These are phyloP conservation scores for Pogoniulus pusillus DNA, from an alignment of 2,797 vertebrate genomes.

Conservation along the genomic window DNA sequence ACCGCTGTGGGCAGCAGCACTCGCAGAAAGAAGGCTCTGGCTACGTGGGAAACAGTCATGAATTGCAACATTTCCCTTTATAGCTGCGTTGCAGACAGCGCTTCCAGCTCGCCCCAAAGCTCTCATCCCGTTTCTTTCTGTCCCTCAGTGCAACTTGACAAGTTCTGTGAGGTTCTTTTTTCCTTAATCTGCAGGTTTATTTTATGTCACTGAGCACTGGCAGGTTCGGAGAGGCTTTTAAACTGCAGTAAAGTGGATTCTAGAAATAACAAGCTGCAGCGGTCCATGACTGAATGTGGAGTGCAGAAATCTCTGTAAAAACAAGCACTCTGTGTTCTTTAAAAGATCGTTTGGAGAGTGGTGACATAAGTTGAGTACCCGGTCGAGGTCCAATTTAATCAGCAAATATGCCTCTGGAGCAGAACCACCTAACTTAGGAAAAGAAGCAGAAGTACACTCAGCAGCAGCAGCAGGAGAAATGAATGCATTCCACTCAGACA, in stretches of 20 bases:
- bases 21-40: not conserved
- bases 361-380: constrained; percentile 35
- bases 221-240: constrained; percentile 16
- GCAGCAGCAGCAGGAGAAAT: constrained; percentile 43
- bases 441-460: constrained; percentile 43
- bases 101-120: not conserved
- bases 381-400: not conserved
- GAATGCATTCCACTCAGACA: constrained; percentile 53
- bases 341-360: constrained; percentile 32
- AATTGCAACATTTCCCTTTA: constrained; percentile 3
- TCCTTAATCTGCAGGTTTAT: not conserved
- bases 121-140: not conserved
- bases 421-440: constrained; percentile 36
- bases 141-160: not conserved
- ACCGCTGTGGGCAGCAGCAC: not conserved
- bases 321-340: constrained; percentile 53
- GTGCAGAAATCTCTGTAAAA: not conserved
- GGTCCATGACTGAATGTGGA: not conserved
- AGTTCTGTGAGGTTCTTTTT: not conserved
- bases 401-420: constrained; percentile 30
- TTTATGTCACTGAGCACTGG: constrained; percentile 12
- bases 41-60: not conserved
- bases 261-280: constrained; percentile 49
- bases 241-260: constrained; percentile 30
- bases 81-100: not conserved